Conservation (phyloP, 1,140 invertebrate species). For the Tenebrio molitor region DNA sequence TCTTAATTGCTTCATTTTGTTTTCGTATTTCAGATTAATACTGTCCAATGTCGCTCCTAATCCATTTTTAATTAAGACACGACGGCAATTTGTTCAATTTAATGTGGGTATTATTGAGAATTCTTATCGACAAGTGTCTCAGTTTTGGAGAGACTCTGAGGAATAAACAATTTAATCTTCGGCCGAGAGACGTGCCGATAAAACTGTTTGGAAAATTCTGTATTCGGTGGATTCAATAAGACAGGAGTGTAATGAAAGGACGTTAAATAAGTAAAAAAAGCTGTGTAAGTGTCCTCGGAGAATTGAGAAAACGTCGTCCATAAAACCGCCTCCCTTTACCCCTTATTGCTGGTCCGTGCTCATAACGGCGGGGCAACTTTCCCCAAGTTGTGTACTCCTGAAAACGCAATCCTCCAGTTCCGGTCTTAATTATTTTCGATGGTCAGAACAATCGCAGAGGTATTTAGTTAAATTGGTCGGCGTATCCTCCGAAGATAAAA, state of each 20-base stretch:
- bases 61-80: neutral
- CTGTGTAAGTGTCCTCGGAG: neutral
- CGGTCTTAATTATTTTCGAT: conserved; percentile 40
- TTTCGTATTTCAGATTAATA: neutral
- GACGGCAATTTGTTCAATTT: neutral
- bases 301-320: neutral
- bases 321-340: too few species aligned
- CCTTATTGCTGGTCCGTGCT: too few species aligned
- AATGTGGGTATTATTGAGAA: neutral
- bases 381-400: neutral
- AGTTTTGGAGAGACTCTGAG: too few species aligned
- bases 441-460: conserved; percentile 26
- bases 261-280: neutral
- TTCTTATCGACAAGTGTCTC: too few species aligned
- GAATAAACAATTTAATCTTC: too few species aligned
- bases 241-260: neutral
- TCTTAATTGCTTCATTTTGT: neutral
- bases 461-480: conserved; percentile 49
- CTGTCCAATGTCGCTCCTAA: too few species aligned
- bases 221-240: neutral
- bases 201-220: neutral
- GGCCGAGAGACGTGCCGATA: neutral
- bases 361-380: neutral
- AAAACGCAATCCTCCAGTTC: neutral
- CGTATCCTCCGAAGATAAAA: conserved; percentile 42